Evolutionary conservation across 2,113 vertebrate genomes (phyloP).

Genomic region (Dissostichus mawsoni): DNA sequence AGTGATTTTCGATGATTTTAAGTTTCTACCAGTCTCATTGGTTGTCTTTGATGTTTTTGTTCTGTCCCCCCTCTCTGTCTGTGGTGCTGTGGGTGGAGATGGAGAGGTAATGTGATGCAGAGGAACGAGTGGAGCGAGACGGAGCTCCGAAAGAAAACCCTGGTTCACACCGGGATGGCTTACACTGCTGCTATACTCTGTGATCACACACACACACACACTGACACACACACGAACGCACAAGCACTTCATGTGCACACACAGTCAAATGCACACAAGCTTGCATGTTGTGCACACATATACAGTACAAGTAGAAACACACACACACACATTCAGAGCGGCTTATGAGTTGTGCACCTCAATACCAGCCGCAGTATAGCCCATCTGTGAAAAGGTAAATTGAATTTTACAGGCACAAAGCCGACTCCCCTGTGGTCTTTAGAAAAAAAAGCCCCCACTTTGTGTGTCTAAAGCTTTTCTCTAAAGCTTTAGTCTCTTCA

Average conservation of each 20-base stretch:
- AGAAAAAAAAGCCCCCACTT: slow-evolving; percentile 72
- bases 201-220: slow-evolving; percentile 20
- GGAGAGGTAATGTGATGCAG: slow-evolving; percentile 67
- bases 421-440: slow-evolving; percentile 75
- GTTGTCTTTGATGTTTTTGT: slow-evolving; percentile 49
- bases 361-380: slow-evolving; percentile 63
- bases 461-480: slow-evolving; percentile 79
- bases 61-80: slow-evolving; percentile 25
- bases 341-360: slow-evolving; percentile 60
- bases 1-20: slow-evolving; percentile 48
- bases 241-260: neutral
- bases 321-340: slow-evolving; percentile 46
- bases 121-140: slow-evolving; percentile 67
- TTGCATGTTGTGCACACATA: slow-evolving; percentile 17
- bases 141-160: slow-evolving; percentile 48
- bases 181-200: slow-evolving; percentile 43
- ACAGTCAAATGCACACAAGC: neutral
- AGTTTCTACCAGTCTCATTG: slow-evolving; percentile 34
- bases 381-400: slow-evolving; percentile 81
- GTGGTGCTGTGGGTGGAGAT: slow-evolving; percentile 51
- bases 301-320: slow-evolving; percentile 13
- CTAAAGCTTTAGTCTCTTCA: slow-evolving; percentile 73
- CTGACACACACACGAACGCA: neutral
- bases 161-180: slow-evolving; percentile 69
- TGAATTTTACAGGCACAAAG: slow-evolving; percentile 83